A percentile compares a stretch with the other conserved stretches of the same genome.
These are phyloP conservation scores for Nymphalis io DNA, from an alignment of 1,140 invertebrate species.

Conservation along the genomic window DNA sequence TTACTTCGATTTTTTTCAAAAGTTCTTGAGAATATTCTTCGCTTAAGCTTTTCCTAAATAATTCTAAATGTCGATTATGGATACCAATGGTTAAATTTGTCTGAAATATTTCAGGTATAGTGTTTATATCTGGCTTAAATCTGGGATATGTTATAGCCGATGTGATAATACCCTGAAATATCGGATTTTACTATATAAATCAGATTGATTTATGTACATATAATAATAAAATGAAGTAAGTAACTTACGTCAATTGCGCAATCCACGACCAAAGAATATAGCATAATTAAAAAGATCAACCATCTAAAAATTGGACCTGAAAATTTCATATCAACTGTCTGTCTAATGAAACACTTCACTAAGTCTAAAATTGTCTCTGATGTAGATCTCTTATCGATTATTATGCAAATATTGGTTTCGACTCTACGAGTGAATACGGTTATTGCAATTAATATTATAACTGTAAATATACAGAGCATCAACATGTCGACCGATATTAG, in stretches of 20 bases:
- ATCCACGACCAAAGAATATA: conserved; percentile 70
- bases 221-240: neutral
- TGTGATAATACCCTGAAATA: conserved; percentile 69
- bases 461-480: conserved; percentile 56
- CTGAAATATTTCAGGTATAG: conserved; percentile 48
- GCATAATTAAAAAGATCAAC: conserved; percentile 55
- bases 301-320: conserved; percentile 60
- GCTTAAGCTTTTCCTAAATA: conserved; percentile 58
- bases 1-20: conserved; percentile 51
- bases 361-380: conserved; percentile 58
- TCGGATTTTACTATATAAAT: no score
- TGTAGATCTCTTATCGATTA: conserved; percentile 45
- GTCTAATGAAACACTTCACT: conserved; percentile 69
- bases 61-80: conserved; percentile 58
- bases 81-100: conserved; percentile 65
- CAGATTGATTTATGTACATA: no score
- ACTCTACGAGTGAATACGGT: conserved; percentile 51
- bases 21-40: conserved; percentile 42
- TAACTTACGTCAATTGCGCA: conserved; percentile 73
- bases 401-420: conserved; percentile 50
- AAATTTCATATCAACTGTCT: conserved; percentile 67
- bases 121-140: conserved; percentile 61
- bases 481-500: conserved; percentile 63
- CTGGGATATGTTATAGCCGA: conserved; percentile 72
- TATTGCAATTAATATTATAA: conserved; percentile 54